Conservation (phyloP, 2,113 vertebrate genomes). For the Pterocles burchelli region DNA sequence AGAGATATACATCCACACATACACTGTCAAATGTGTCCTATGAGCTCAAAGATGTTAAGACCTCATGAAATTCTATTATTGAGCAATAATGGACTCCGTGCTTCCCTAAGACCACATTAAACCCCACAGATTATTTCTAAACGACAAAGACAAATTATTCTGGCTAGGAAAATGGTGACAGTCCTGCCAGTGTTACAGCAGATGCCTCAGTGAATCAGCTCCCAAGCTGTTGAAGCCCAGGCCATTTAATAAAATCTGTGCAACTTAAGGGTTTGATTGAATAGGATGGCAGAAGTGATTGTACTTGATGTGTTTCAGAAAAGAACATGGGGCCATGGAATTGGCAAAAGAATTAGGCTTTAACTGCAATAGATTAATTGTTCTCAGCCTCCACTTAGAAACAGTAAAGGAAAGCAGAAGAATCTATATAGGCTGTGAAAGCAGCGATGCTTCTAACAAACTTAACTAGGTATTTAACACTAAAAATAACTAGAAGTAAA, state of each 20-base stretch:
- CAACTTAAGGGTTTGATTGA: constrained; percentile 36
- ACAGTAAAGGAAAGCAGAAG: neutral
- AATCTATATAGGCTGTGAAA: neutral
- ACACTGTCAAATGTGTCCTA: neutral
- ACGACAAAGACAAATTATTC: constrained; percentile 55
- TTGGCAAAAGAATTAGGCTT: constrained; percentile 35
- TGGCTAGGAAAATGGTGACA: constrained; percentile 38
- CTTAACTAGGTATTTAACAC: neutral
- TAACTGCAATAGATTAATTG: constrained; percentile 49
- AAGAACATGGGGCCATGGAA: constrained; percentile 9
- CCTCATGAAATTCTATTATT: constrained; percentile 37
- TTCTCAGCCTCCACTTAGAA: neutral
- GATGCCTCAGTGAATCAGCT: constrained; percentile 63
- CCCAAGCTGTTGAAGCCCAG: constrained; percentile 56
- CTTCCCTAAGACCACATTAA: constrained; percentile 48
- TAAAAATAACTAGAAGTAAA: neutral
- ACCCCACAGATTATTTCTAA: constrained; percentile 47
- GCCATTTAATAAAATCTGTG: constrained; percentile 42
- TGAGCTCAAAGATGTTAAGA: constrained; percentile 1
- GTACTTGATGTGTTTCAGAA: constrained; percentile 37
- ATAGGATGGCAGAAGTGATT: constrained; percentile 48
- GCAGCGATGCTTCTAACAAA: neutral
- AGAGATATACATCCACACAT: neutral
- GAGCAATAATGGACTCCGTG: constrained; percentile 33
- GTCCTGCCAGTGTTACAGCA: constrained; percentile 44